These are phyloP conservation scores for Ophion obscuratus DNA, from an alignment of 2,888 invertebrate species.

Conservation along the genomic window DNA sequence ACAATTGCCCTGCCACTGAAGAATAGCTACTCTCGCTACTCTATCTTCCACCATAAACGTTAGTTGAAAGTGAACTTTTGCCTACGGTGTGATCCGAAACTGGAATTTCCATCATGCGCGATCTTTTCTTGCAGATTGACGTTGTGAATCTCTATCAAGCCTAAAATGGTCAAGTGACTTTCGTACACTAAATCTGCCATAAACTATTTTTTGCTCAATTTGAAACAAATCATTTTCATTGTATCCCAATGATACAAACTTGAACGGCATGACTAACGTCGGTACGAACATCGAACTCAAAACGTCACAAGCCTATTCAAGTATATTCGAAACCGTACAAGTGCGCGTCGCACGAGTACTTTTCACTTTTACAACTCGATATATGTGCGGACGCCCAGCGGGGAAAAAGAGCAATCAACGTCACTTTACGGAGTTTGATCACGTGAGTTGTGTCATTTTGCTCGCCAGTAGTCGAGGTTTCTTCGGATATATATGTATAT, in stretches of 20 bases:
- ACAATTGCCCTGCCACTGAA: no score
- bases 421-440: background rate
- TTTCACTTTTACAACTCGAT: background rate
- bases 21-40: no score
- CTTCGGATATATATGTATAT: background rate
- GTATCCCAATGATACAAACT: background rate
- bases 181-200: no score
- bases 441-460: background rate
- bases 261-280: background rate
- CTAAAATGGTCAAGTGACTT: no score
- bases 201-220: background rate
- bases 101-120: no score
- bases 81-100: no score
- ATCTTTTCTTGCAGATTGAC: no score
- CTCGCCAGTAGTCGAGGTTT: background rate
- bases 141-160: no score
- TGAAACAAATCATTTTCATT: background rate
- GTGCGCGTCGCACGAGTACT: background rate
- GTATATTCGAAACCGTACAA: background rate
- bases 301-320: background rate
- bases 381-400: slow-evolving; percentile 8
- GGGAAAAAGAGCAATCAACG: slow-evolving; percentile 13
- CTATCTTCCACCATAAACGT: no score
- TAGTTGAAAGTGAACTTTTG: no score
- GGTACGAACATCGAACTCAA: background rate